Conservation (phyloP, 1,140 invertebrate genomes). For the Myzus persicae region DNA sequence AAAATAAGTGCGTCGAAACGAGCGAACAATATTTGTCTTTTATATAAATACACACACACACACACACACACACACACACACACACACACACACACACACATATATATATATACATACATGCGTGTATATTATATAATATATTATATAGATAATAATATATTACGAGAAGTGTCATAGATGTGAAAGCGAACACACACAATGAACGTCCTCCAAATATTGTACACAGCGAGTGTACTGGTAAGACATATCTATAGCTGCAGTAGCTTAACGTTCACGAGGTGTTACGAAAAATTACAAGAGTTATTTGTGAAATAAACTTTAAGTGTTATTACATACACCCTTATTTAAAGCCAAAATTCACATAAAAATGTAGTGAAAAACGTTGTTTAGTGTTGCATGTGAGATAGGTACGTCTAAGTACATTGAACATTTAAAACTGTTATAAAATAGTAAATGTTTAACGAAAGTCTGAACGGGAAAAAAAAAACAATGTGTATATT, state of each 20-base stretch:
- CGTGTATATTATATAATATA: no score
- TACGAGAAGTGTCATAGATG: background rate
- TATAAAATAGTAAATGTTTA: background rate
- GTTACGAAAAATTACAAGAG: slow-evolving; percentile 6
- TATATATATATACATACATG: no score
- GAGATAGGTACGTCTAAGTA: background rate
- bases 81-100: no score
- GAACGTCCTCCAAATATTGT: background rate
- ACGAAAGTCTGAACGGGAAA: background rate
- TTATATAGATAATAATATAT: background rate
- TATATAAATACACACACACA: no score
- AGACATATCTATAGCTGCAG: background rate
- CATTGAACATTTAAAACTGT: background rate
- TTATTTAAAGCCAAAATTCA: background rate
- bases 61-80: no score
- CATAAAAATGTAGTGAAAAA: background rate
- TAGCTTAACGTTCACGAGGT: slow-evolving; percentile 5
- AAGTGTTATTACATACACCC: background rate
- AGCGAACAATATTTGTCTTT: background rate
- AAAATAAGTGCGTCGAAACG: background rate
- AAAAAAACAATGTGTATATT: background rate
- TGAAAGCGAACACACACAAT: background rate
- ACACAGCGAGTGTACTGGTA: background rate
- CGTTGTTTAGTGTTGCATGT: background rate
- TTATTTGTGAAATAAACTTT: slow-evolving; percentile 4